A percentile compares a stretch with the other conserved stretches of the same genome.
Conservation (phyloP, 2,888 invertebrate genomes). For the Catocala sponsa region DNA sequence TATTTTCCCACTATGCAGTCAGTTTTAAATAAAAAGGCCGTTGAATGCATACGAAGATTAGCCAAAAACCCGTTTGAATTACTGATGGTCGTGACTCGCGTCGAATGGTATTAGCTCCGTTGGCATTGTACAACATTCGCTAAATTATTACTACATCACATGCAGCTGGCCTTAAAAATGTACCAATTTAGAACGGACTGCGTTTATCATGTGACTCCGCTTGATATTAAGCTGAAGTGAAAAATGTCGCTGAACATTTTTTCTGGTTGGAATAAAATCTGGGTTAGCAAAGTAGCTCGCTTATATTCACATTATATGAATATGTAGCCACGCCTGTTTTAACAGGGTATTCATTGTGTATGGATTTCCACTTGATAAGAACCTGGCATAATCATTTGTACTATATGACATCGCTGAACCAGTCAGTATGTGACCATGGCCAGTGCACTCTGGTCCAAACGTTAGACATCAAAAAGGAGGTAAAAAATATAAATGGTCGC, state of each 20-base stretch:
- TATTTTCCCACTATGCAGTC: constrained; percentile 1
- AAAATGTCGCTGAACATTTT: neutral
- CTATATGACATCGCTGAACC: too few species aligned
- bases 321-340: too few species aligned
- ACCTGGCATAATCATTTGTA: too few species aligned
- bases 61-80: constrained; percentile 34
- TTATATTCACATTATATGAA: too few species aligned
- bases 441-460: too few species aligned
- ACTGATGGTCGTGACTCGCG: constrained; percentile 6
- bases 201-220: constrained; percentile 11
- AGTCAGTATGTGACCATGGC: too few species aligned
- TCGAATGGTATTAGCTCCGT: constrained; percentile 38
- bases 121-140: constrained; percentile 25
- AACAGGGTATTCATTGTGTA: too few species aligned
- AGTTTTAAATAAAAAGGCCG: constrained; percentile 1
- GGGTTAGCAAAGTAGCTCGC: neutral
- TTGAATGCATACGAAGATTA: constrained; percentile 15
- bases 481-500: too few species aligned
- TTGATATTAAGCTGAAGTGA: constrained; percentile 11
- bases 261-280: neutral
- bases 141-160: constrained; percentile 47
- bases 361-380: too few species aligned
- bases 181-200: constrained; percentile 30
- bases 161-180: constrained; percentile 43
- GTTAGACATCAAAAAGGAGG: too few species aligned